Evolutionary conservation across 1,140 invertebrate genomes (phyloP).

Genomic region (Metopolophium dirhodum): DNA sequence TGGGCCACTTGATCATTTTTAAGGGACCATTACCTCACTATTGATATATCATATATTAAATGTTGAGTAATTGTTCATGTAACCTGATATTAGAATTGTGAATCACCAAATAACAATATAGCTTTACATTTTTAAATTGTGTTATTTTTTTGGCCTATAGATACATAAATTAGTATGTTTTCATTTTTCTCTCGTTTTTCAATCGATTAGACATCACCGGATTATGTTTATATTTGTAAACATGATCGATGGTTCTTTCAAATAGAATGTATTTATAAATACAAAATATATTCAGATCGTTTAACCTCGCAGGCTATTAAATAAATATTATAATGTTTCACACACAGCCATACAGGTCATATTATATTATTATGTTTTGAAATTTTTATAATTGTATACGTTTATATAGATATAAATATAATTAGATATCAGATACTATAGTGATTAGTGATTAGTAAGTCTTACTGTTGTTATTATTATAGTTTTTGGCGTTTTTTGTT

Average conservation of each 20-base stretch:
- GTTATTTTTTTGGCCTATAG: not conserved
- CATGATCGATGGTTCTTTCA: not conserved
- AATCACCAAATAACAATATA: not conserved
- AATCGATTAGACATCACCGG: not conserved
- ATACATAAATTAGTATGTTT: not conserved
- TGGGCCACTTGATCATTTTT: not conserved
- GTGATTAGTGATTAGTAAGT: not conserved
- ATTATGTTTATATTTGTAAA: not conserved
- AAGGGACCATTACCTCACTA: too few relatives aligned
- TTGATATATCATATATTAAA: not conserved
- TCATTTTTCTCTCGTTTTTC: not conserved
- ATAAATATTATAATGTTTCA: constrained; percentile 9
- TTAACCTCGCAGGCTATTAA: not conserved
- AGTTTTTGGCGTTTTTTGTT: too few relatives aligned
- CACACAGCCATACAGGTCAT: not conserved
- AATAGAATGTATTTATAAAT: not conserved
- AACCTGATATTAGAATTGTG: not conserved
- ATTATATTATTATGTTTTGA: not conserved
- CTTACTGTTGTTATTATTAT: not conserved
- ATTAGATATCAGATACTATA: not conserved
- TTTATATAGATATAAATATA: not conserved
- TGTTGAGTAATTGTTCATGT: not conserved
- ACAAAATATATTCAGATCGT: not conserved
- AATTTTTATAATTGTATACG: not conserved
- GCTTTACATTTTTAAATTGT: not conserved